These are phyloP conservation scores for Atta cephalotes DNA, from an alignment of 1,140 invertebrate genomes.

Conservation along the genomic window DNA sequence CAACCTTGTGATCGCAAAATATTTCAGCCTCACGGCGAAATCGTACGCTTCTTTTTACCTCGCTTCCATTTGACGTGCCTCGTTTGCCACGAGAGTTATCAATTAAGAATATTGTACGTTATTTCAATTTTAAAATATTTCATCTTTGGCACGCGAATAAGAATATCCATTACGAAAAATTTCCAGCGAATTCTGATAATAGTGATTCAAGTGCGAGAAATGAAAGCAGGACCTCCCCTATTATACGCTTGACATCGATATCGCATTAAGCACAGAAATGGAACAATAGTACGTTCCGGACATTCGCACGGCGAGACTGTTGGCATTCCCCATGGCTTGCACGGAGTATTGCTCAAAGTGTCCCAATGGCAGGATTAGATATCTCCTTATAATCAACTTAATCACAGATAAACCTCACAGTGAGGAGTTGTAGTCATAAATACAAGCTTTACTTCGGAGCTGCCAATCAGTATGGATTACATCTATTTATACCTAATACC, in stretches of 20 bases:
- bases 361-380: slow-evolving; percentile 9
- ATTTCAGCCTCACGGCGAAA: slow-evolving; percentile 13
- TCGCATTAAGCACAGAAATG: slow-evolving; percentile 45
- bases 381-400: slow-evolving; percentile 51
- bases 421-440: slow-evolving; percentile 21
- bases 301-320: slow-evolving; percentile 19
- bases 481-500: slow-evolving; percentile 64
- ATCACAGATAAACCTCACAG: slow-evolving; percentile 42
- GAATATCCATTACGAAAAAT: slow-evolving; percentile 22
- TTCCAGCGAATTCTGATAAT: background rate
- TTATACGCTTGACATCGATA: slow-evolving; percentile 49
- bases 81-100: slow-evolving; percentile 21
- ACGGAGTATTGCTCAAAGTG: slow-evolving; percentile 3
- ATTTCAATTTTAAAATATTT: slow-evolving; percentile 2
- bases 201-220: slow-evolving; percentile 9
- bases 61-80: background rate
- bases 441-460: slow-evolving; percentile 32
- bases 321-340: background rate
- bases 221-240: background rate
- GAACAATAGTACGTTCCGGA: background rate
- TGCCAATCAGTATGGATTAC: slow-evolving; percentile 65
- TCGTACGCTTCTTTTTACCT: background rate
- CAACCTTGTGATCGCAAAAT: slow-evolving; percentile 61
- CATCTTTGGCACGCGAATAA: background rate
- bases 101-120: background rate